These are phyloP conservation scores for Catharus fuscescens DNA, from an alignment of 2,113 vertebrate species.

Conservation along the genomic window DNA sequence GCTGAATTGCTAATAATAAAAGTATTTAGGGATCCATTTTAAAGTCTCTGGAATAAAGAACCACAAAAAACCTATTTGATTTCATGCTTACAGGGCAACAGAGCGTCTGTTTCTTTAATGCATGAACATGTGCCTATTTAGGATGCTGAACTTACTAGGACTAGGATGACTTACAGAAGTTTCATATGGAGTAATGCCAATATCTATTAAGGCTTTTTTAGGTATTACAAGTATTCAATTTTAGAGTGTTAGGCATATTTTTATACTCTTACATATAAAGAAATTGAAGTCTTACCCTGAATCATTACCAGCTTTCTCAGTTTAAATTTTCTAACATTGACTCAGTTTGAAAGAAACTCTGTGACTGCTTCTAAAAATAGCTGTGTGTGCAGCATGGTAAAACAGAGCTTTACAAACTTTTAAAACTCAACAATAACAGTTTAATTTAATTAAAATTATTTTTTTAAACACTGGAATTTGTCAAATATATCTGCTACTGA, in stretches of 20 bases:
- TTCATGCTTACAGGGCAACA: not conserved
- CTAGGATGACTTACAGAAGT: not conserved
- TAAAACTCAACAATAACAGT: not conserved
- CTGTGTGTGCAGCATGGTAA: not conserved
- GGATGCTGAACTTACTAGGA: not conserved
- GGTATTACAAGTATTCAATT: not conserved
- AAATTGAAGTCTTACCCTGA: not conserved
- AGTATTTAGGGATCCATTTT: not conserved
- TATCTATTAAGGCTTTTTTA: not conserved
- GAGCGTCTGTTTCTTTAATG: not conserved
- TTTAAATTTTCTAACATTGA: not conserved
- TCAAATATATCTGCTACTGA: not conserved
- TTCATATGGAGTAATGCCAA: not conserved
- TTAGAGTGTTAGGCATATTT: not conserved
- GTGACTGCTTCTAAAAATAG: not conserved
- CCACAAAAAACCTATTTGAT: not conserved
- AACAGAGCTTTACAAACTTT: not conserved
- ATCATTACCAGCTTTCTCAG: not conserved
- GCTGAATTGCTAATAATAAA: not conserved
- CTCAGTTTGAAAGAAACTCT: not conserved
- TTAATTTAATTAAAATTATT: not conserved
- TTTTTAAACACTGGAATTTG: not conserved
- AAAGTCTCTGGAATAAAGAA: not conserved
- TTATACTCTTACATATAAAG: not conserved
- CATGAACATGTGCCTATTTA: not conserved